Conservation (phyloP, 2,888 invertebrate species). For the Cantharis flavilabris region DNA sequence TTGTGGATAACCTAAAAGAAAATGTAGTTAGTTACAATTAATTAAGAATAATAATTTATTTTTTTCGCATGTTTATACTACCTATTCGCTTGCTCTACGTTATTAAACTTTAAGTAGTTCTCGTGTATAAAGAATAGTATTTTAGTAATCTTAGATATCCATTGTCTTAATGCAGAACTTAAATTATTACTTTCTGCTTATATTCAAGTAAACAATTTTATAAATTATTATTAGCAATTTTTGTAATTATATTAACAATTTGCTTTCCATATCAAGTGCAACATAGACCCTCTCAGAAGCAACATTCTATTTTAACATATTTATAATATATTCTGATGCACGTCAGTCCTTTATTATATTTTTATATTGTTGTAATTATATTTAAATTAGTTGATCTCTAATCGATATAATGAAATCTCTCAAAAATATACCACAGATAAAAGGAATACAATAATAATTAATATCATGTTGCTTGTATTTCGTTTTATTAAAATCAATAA, state of each 20-base stretch:
- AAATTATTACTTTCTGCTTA: no score
- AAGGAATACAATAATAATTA: background rate
- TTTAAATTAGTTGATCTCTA: background rate
- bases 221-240: no score
- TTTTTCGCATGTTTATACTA: background rate
- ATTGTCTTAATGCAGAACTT: no score
- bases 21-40: background rate
- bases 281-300: no score
- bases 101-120: background rate
- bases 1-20: background rate
- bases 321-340: no score
- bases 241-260: background rate
- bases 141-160: background rate
- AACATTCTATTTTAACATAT: no score
- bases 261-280: no score
- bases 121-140: background rate
- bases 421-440: background rate
- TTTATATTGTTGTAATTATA: background rate
- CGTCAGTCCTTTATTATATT: background rate
- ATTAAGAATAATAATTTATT: background rate
- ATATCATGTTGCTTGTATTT: background rate
- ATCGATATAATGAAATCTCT: no score
- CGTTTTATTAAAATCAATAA: background rate
- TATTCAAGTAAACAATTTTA: no score
- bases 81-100: background rate